Conservation (phyloP, 2,797 vertebrate species). For the Onychomys torridus region DNA sequence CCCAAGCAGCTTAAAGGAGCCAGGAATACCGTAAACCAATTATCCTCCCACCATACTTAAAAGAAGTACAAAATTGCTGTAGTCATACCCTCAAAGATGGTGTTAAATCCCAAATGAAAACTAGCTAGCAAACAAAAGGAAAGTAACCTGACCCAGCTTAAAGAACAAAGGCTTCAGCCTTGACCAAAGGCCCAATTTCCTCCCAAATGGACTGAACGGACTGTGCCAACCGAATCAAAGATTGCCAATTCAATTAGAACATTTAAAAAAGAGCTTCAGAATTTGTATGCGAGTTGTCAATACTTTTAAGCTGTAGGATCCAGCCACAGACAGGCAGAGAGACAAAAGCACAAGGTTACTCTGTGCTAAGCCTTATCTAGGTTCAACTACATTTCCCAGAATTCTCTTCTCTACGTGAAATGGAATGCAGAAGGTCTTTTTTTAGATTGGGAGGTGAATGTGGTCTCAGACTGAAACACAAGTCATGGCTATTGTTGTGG, state of each 20-base stretch:
- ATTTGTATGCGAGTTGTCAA: conserved; percentile 6
- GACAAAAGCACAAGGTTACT: not conserved
- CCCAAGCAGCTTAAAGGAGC: conserved; percentile 57
- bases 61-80: conserved; percentile 55
- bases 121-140: conserved; percentile 13
- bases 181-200: conserved; percentile 18
- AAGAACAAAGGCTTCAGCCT: conserved; percentile 46
- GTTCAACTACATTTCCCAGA: not conserved
- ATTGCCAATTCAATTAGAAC: not conserved
- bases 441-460: not conserved
- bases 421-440: not conserved
- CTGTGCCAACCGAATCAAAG: not conserved
- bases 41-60: conserved; percentile 55
- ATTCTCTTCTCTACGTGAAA: not conserved
- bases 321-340: conserved; percentile 9
- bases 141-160: conserved; percentile 60
- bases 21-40: conserved; percentile 55
- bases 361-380: not conserved
- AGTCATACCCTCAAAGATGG: not conserved
- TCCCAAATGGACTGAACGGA: conserved; percentile 28
- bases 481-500: not conserved
- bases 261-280: conserved; percentile 8
- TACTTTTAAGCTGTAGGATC: conserved; percentile 16
- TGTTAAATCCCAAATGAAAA: conserved; percentile 61
- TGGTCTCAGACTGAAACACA: not conserved